Evolutionary conservation across 2,888 invertebrate species (phyloP), one percentile per base, ranked within the genome.

Genomic region (Cylindroiulus punctatus): DNA sequence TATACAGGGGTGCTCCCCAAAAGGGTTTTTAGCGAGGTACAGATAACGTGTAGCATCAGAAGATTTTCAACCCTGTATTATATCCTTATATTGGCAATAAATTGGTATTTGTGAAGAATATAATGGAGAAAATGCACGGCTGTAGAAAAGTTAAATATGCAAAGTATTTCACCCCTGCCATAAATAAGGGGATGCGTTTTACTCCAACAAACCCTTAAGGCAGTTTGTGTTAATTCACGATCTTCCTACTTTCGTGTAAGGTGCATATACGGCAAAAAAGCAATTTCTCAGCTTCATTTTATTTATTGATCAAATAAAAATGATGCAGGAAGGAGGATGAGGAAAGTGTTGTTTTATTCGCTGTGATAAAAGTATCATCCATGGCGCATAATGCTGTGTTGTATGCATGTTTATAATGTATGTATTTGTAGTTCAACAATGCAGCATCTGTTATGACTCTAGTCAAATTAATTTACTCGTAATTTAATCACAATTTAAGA

Each of bases 281-380:
- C 19, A 57, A 17, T 22, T n/a, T 57, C 22, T 57, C 57, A 5
- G 57, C 57, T 22, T 57, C n/a, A 19, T 22, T 19, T 57, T 57
- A 57, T 57, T 57, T 57, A 57, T 57, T 57, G 57, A 57, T 57
- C 57, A 57, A 57, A 57, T 57, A 57, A 57, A 22, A 57, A 22
- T 22, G 22, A 3, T 3, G 19, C 4, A 52, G n/a, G 14, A 52
- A 52, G n/a, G n/a, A 52, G 22, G 22, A n/a, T 22, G n/a, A 52
- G 7, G n/a, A 52, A 22, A 57, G 22, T n/a, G 52, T n/a, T 52
- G 19, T 52, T 52, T 52, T 52, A 52, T 52, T 52, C 19, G 19
- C 52, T 19, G n/a, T 19, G 52, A 52, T 19, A n/a, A 52, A 52
- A 52, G n/a, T 52, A n/a, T 4, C 19, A 52, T 52, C 57, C 36